Base-by-base conservation (phyloP, 2,888 invertebrate genomes). In the Leucophenga montana region DNA sequence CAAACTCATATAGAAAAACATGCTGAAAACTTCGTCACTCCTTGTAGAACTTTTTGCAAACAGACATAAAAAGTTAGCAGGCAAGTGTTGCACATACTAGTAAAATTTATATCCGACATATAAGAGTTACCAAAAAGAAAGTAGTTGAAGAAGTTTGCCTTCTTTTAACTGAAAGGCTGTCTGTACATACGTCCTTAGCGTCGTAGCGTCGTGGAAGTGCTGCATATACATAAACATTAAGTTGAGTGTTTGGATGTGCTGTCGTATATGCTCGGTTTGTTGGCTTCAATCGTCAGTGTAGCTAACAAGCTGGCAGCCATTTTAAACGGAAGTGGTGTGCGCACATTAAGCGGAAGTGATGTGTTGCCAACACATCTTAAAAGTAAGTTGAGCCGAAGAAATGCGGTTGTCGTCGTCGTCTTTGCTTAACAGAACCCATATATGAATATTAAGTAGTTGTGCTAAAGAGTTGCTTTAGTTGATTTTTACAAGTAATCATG, bases 321-420 rank as follows among this genome's bases (percentile, higher is more conserved):
- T 64, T 62, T 20, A 18, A 44, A 22, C 62, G 62, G 62, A 64
- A 46, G 62, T 64, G 48, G 46, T 64, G n/a, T 48, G 48, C 48
- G 62, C 46, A 46, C 62, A 64, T 64, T 64, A 64, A 64, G 46
- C 62, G 62, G 62, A 64, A 64, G 62, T 64, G 62, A 64, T 64
- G 62, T 64, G 62, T 64, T 64, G 62, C 48, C 62, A 39, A 64
- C 62, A 64, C 62, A 44, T 64, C 46, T 64, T 64, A 64, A 64
- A 64, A 64, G 39, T 39, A 39, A 39, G 39, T 39, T 39, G 39
- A 11, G 39, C 39, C 39, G 39, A 39, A 80, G 82, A 83, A 83
- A 80, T 73, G 71, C 73, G 61, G 70, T 74, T 70, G 56, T 48
- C 44, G 20, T 53, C 65, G 70, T 56, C 65, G 71, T 72, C 75